Base-by-base conservation (phyloP, 1,140 invertebrate genomes). In the Fopius arisanus region DNA sequence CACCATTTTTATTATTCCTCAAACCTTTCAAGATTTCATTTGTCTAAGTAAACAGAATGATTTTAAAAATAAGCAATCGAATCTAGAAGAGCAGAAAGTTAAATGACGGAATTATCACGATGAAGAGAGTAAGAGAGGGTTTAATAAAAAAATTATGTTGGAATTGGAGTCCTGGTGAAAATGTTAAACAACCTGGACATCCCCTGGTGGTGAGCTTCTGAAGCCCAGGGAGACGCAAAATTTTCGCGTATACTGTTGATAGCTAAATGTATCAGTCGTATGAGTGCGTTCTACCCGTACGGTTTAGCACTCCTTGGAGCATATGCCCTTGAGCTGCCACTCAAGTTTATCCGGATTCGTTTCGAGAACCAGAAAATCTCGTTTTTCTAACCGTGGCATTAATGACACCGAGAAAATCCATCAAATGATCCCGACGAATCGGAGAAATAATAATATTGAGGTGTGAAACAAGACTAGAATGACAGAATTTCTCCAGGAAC, bases 341-440 rank as follows among this genome's bases (percentile, higher is more conserved):
- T 59, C 37, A 67, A 67, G 37, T 67, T 41, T 67, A 67, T 67
- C 31, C 66, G 37, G n/a, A 67, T 67, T 31, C n/a, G 31, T 33
- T 21, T 59, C 23, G 29, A 70, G 51, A 70, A 70, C 68, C 68
- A 70, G 68, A 70, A 70, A 70, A 33, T 59, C 68, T 21, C 43
- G 68, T 70, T 70, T 40, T 41, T 37, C 9, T 54, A 31, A 3
- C 28, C 23, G 14, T 5, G 33, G 23, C 10, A n/a, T 68, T 31
- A 29, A 48, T 48, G 63, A 66, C 43, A 19, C 10, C 31, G 43
- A 29, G 26, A 29, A 28, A 69, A 51, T 26, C 41, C 29, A 67
- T 23, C 7, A 37, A 14, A 2, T 21, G 31, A 29, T 10, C 28
- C 0, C 9, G 16, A 4, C 16, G 10, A 40, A 48, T 16, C 14